phyloP scores from a whole-genome alignment of 2,113 vertebrate genomes.

The Meleagris gallopavo region DNA sequence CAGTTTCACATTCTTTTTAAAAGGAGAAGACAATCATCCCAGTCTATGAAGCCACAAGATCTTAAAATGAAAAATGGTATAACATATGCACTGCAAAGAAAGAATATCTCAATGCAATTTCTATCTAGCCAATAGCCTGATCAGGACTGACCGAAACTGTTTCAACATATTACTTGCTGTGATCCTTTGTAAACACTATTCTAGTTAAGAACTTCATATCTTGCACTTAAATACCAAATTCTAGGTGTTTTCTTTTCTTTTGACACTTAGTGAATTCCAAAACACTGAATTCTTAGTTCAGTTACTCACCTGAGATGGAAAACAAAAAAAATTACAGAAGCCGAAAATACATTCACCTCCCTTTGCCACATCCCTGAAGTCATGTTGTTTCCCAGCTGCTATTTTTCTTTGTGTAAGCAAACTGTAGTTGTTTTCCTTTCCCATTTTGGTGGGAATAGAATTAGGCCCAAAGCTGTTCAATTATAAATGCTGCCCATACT shows the following conservation, averaged over 20 bases:
- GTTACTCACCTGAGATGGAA: not conserved
- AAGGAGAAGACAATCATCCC: not conserved
- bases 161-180: not conserved
- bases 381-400: not conserved
- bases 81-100: not conserved
- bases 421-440: constrained; percentile 20
- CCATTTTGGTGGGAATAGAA: not conserved
- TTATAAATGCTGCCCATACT: not conserved
- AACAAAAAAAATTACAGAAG: not conserved
- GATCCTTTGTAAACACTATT: not conserved
- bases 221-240: not conserved
- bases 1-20: not conserved
- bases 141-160: not conserved
- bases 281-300: not conserved
- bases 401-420: constrained; percentile 32
- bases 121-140: not conserved
- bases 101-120: not conserved
- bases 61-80: not conserved
- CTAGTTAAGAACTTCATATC: not conserved
- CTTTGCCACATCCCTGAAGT: not conserved
- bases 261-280: not conserved
- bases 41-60: not conserved
- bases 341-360: not conserved
- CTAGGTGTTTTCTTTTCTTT: not conserved
- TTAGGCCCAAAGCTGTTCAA: not conserved